Evolutionary conservation across 2,888 invertebrate genomes (phyloP).

Genomic region (Meandrusa payeni): DNA sequence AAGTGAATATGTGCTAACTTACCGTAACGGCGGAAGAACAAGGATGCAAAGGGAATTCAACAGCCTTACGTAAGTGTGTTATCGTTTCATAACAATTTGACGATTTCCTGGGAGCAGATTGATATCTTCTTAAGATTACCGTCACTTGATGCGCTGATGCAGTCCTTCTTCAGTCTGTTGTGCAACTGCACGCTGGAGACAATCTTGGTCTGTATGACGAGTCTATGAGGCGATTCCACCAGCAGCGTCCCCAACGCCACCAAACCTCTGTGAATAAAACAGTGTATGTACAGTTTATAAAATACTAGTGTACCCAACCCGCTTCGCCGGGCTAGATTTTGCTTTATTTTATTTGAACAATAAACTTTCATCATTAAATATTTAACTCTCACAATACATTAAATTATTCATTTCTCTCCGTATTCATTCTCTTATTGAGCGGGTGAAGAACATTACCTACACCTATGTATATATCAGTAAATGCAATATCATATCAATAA

Average conservation of each 20-base stretch:
- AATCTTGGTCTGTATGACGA: slow-evolving; percentile 61
- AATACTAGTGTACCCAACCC: no score
- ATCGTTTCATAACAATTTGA: slow-evolving; percentile 57
- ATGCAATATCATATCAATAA: no score
- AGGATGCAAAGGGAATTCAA: slow-evolving; percentile 19
- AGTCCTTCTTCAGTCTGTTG: slow-evolving; percentile 64
- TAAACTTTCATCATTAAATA: no score
- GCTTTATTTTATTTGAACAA: no score
- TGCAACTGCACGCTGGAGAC: slow-evolving; percentile 52
- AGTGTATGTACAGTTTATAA: no score
- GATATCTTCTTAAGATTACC: slow-evolving; percentile 56
- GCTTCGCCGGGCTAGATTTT: no score
- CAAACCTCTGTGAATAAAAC: slow-evolving; percentile 79
- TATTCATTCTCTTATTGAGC: no score
- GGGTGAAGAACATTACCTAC: no score
- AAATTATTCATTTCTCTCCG: no score
- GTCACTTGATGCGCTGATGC: slow-evolving; percentile 43
- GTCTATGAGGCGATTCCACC: slow-evolving; percentile 64
- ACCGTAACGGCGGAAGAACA: slow-evolving; percentile 1
- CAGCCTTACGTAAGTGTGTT: slow-evolving; percentile 31
- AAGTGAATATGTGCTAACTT: no score
- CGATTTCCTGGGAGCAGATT: slow-evolving; percentile 67
- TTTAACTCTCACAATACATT: no score
- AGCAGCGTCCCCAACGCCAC: slow-evolving; percentile 89
- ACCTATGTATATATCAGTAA: no score